Evolutionary conservation across 2,113 vertebrate genomes (phyloP).

Genomic region (Benitochromis conjunctus): DNA sequence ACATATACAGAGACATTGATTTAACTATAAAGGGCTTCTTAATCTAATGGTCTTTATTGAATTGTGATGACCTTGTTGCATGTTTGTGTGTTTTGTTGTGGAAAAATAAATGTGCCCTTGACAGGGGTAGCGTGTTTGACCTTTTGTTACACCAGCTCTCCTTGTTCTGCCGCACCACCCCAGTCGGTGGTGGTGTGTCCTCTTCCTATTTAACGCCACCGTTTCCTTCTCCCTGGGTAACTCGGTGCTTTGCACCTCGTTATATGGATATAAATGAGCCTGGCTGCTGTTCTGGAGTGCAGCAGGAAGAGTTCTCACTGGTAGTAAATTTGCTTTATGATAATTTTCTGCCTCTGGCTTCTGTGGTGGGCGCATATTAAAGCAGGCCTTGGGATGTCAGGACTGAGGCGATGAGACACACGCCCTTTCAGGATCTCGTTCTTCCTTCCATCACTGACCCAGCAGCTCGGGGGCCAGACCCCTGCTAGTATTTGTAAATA

Average conservation of each 20-base stretch:
- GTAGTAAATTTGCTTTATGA: slow-evolving; percentile 45
- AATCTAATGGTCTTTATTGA: slow-evolving; percentile 74
- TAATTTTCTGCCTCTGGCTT: slow-evolving; percentile 35
- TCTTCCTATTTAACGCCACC: background rate
- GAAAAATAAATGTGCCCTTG: slow-evolving; percentile 75
- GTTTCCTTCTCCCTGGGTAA: background rate
- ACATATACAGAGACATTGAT: slow-evolving; percentile 61
- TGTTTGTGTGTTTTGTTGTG: slow-evolving; percentile 78
- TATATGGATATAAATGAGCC: slow-evolving; percentile 41
- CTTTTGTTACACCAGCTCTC: slow-evolving; percentile 34
- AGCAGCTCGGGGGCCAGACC: background rate
- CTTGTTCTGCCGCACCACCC: background rate
- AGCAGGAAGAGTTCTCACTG: slow-evolving; percentile 6
- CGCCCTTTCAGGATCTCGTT: background rate
- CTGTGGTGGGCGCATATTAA: background rate
- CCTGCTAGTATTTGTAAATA: background rate
- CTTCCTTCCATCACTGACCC: background rate
- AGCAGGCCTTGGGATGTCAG: background rate
- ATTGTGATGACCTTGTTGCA: slow-evolving; percentile 79
- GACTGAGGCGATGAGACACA: background rate
- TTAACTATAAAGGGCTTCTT: slow-evolving; percentile 78
- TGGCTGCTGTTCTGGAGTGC: slow-evolving; percentile 14
- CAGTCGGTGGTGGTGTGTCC: background rate
- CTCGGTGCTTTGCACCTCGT: slow-evolving; percentile 16
- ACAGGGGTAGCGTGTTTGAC: slow-evolving; percentile 60